Evolutionary conservation across 2,888 invertebrate genomes (phyloP).

Genomic region (Laspeyria flexula): DNA sequence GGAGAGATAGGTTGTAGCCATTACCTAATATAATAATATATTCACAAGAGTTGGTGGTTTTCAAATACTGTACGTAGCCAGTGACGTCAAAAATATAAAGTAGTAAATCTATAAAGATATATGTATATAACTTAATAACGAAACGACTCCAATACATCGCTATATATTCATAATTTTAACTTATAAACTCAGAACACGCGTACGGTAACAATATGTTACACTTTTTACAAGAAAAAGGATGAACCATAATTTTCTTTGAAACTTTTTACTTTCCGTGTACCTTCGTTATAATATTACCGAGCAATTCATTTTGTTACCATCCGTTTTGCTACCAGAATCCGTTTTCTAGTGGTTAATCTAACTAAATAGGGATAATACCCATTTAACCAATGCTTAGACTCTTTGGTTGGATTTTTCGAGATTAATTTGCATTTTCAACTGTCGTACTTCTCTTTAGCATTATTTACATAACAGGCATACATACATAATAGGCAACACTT

Average conservation of each 20-base stretch:
- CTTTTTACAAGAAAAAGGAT: neutral
- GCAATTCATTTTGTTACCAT: neutral
- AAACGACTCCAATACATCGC: neutral
- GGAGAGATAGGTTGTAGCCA: too few relatives aligned
- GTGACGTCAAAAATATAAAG: too few relatives aligned
- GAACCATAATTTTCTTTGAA: neutral
- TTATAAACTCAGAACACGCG: neutral
- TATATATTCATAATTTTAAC: too few relatives aligned
- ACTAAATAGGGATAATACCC: neutral
- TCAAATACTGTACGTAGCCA: too few relatives aligned
- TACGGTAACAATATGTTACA: neutral
- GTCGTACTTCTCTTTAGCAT: neutral
- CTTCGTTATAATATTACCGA: neutral
- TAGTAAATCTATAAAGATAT: too few relatives aligned
- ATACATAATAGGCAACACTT: too few relatives aligned
- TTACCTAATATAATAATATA: too few relatives aligned
- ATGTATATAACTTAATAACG: too few relatives aligned
- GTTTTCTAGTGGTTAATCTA: neutral
- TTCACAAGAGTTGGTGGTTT: too few relatives aligned
- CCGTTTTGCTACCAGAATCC: neutral
- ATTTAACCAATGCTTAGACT: neutral
- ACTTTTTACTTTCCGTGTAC: neutral
- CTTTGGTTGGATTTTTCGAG: neutral
- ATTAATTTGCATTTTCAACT: neutral
- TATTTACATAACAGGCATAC: neutral